Evolutionary conservation across 2,888 invertebrate genomes (phyloP), one percentile per base, ranked within the genome.

Genomic region (Ophion ventricosus): DNA sequence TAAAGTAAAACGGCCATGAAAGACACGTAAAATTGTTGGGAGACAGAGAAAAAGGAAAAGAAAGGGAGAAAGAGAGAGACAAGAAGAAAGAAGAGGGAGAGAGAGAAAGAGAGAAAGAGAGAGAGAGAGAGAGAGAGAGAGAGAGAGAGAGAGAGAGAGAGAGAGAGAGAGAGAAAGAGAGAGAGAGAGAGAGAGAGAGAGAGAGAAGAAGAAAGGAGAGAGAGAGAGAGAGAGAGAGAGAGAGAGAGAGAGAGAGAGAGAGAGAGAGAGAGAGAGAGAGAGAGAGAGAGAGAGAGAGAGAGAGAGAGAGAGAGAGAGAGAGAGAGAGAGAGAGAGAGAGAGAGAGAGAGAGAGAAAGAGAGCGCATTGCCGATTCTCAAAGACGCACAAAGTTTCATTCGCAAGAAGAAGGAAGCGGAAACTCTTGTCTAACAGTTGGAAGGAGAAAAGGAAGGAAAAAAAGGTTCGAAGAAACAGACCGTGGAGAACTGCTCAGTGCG

Each of bases 401-500:
- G 57, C 25, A 20, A 56, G 40, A 20, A 56, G 40, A 57, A 74
- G 35, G 66, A 61, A 76, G 61, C 43, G 70, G 26, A 56, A 57
- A 74, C 78, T 75, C 26, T 29, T 54, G 57, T 17, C 49, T 17
- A 80, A 49, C 69, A 61, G 64, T 40, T 14, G 20, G 29, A 64
- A 23, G 49, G 40, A 73, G 74, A 79, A 85, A 84, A 80, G 80
- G 70, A 67, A 61, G 70, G 40, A 14, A 57, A 59, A 73, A 80
- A 81, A 67, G 70, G 72, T 56, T 80, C 80, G 74, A 80, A 82
- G 91, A 91, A 92, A 90, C 91, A 90, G 91, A 91, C 87, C 91
- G 90, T 90, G 88, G 90, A 90, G 89, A n/a, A n/a, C 88, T 90
- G 89, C 90, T 91, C 89, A 86, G 88, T 86, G 90, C 90, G 90